Percentiles rank a stretch among this genome's conserved stretches.
phyloP scores from a whole-genome alignment of 2,113 vertebrate genomes.

The Ammodytes dubius region DNA sequence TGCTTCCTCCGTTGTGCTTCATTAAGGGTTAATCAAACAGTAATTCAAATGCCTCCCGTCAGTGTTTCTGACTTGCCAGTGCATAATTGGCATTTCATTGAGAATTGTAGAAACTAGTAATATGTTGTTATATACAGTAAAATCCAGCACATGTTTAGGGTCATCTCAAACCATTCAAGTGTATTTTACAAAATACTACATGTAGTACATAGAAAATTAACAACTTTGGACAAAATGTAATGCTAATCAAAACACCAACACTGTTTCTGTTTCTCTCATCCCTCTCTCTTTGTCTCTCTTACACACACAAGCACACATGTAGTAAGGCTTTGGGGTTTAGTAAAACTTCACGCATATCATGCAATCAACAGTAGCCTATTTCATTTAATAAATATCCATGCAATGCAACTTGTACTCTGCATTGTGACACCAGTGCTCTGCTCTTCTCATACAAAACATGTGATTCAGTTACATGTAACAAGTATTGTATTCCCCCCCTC shows the following conservation, averaged over 20 bases:
- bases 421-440: slow-evolving; percentile 27
- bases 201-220: slow-evolving; percentile 60
- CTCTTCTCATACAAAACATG: slow-evolving; percentile 32
- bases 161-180: slow-evolving; percentile 36
- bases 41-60: slow-evolving; percentile 22
- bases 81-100: slow-evolving; percentile 58
- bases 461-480: slow-evolving; percentile 57
- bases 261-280: neutral
- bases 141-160: slow-evolving; percentile 11
- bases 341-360: slow-evolving; percentile 56
- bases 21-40: slow-evolving; percentile 9
- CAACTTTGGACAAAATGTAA: slow-evolving; percentile 38
- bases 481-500: slow-evolving; percentile 22
- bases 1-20: slow-evolving; percentile 8
- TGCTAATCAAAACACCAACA: slow-evolving; percentile 25
- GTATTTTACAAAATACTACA: slow-evolving; percentile 59
- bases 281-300: neutral
- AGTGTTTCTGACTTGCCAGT: slow-evolving; percentile 30
- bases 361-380: slow-evolving; percentile 42
- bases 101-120: slow-evolving; percentile 45
- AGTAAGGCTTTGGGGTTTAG: slow-evolving; percentile 82
- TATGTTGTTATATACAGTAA: slow-evolving; percentile 39
- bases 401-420: slow-evolving; percentile 42
- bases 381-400: slow-evolving; percentile 33
- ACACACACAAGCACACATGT: neutral